Conservation (phyloP, 2,113 vertebrate genomes). For the Gymnarchus niloticus region DNA sequence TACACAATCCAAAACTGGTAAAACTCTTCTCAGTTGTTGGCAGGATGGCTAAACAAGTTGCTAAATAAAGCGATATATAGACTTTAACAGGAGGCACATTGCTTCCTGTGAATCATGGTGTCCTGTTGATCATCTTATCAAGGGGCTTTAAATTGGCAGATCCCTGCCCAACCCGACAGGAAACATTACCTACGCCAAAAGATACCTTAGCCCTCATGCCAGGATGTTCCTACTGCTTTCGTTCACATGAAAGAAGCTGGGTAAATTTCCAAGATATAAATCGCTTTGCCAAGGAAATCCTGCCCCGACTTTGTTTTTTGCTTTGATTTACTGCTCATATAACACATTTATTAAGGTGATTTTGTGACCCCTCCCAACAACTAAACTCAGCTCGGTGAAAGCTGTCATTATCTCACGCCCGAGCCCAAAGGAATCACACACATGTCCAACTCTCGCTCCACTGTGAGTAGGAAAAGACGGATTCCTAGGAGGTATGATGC, state of each 20-base stretch:
- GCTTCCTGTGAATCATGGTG: not conserved
- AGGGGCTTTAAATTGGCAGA: not conserved
- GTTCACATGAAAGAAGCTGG: not conserved
- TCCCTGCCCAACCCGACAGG: not conserved
- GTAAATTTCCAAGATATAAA: not conserved
- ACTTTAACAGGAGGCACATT: not conserved
- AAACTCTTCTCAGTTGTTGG: not conserved
- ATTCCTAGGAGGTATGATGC: not conserved
- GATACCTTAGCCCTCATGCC: not conserved
- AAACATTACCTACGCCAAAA: not conserved
- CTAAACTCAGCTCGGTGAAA: not conserved
- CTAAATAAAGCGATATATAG: constrained; percentile 8
- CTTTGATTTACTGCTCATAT: not conserved
- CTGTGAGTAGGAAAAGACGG: not conserved
- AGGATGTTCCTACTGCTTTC: not conserved
- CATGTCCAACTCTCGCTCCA: not conserved
- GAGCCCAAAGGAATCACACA: not conserved
- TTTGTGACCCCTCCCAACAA: not conserved
- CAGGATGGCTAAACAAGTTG: not conserved
- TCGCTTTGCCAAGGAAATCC: no score
- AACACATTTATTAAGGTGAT: not conserved
- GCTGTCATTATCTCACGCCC: not conserved
- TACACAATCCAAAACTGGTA: constrained; percentile 18
- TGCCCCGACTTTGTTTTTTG: not conserved
- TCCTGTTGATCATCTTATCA: not conserved